These are phyloP conservation scores for Pogonomyrmex barbatus DNA, from an alignment of 1,140 invertebrate species.

Conservation along the genomic window DNA sequence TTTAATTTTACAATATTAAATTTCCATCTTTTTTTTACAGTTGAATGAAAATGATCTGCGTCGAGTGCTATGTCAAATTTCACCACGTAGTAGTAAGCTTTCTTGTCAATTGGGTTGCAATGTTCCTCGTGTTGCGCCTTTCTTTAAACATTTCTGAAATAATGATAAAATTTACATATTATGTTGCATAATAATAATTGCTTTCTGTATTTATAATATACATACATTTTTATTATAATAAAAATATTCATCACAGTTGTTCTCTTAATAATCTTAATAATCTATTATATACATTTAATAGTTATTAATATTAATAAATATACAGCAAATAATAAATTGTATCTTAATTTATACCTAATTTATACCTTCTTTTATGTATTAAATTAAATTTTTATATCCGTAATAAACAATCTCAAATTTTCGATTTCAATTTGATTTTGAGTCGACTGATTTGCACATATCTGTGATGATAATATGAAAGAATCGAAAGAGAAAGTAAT, in stretches of 20 bases:
- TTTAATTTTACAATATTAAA: slow-evolving; percentile 24
- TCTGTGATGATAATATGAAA: slow-evolving; percentile 3
- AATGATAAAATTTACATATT: background rate
- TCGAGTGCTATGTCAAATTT: background rate
- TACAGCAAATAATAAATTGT: background rate
- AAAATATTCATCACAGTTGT: background rate
- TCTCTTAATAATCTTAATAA: background rate
- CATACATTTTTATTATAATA: background rate
- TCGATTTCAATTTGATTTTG: background rate
- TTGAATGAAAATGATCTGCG: background rate
- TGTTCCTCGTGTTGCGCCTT: background rate
- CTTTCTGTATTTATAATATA: background rate
- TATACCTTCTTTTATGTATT: background rate
- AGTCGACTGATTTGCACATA: background rate
- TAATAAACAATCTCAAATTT: background rate
- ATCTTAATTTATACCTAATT: background rate
- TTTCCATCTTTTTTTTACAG: background rate
- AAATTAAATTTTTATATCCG: slow-evolving; percentile 3
- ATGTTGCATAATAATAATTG: background rate
- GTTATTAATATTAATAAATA: slow-evolving; percentile 20
- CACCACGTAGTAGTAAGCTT: background rate
- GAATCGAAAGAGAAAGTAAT: slow-evolving; percentile 76
- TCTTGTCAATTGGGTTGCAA: background rate
- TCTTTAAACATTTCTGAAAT: background rate
- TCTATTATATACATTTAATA: background rate